Conservation (phyloP, 2,113 vertebrate species). For the Larimichthys polyactis region DNA sequence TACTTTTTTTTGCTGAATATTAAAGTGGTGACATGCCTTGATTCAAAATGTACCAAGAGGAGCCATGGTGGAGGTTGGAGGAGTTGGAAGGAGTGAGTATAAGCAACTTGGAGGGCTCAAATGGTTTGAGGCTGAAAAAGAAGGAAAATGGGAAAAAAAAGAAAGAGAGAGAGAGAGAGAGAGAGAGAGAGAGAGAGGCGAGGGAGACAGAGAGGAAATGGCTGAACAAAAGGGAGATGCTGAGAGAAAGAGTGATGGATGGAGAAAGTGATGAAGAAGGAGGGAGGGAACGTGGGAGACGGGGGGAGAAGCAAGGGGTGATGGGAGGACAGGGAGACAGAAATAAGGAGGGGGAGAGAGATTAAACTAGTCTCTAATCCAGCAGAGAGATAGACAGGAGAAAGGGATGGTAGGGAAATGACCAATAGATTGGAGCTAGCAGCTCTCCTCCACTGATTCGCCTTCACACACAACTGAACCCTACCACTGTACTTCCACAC, state of each 20-base stretch:
- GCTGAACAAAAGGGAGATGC: conserved; percentile 50
- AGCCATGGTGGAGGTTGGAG: neutral
- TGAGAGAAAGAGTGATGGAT: conserved; percentile 58
- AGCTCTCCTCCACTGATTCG: conserved; percentile 59
- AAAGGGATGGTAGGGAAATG: conserved; percentile 64
- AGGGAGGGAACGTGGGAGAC: conserved; percentile 42
- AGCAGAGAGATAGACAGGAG: conserved; percentile 55
- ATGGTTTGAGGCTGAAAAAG: conserved; percentile 51
- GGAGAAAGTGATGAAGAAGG: conserved; percentile 53
- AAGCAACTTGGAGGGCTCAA: conserved; percentile 28
- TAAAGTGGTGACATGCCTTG: conserved; percentile 56
- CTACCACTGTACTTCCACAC: conserved; percentile 33
- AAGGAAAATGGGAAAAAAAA: conserved; percentile 40
- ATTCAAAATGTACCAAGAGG: conserved; percentile 55
- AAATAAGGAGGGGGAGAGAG: conserved; percentile 45
- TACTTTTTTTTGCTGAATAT: conserved; percentile 51
- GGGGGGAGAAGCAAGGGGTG: conserved; percentile 49
- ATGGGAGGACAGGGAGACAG: conserved; percentile 55
- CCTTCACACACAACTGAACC: conserved; percentile 51
- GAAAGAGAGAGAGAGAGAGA: no score
- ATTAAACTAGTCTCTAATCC: conserved; percentile 79
- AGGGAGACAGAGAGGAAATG: conserved; percentile 40
- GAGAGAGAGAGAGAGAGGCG: neutral
- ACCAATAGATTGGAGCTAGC: conserved; percentile 61
- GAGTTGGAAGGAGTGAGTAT: neutral